phyloP scores from a whole-genome alignment of 2,888 invertebrate species.

The Chloromyia formosa region DNA sequence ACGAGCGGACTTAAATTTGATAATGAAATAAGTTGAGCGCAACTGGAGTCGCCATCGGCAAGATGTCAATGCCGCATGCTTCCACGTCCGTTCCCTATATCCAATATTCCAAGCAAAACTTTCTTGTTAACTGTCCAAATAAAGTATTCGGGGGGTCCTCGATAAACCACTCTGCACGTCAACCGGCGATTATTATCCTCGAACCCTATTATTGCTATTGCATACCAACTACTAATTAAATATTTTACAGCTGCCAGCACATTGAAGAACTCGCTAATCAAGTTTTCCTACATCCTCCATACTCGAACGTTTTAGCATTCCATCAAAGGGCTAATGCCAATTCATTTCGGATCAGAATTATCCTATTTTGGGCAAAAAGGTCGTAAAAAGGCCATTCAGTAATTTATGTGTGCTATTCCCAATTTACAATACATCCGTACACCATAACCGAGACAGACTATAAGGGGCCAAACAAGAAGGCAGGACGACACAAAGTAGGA shows the following conservation, averaged over 20 bases:
- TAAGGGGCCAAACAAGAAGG: no score
- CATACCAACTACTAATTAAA: conserved; percentile 1
- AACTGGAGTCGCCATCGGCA: no score
- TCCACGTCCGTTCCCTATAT: background rate
- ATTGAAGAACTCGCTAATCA: background rate
- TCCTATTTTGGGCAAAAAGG: background rate
- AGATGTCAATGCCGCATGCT: background rate
- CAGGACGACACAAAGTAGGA: background rate
- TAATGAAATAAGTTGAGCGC: background rate
- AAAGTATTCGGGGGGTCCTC: background rate
- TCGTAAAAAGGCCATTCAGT: conserved; percentile 19
- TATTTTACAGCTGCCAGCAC: background rate
- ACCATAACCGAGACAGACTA: no score
- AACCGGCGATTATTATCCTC: background rate
- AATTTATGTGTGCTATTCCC: conserved; percentile 6
- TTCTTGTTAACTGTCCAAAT: background rate
- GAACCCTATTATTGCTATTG: conserved; percentile 2
- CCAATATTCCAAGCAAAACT: no score
- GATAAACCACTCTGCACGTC: background rate
- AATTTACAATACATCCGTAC: background rate
- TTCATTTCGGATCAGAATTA: conserved; percentile 1
- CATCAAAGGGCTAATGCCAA: background rate
- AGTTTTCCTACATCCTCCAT: background rate
- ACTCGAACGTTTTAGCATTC: background rate
- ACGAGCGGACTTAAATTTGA: background rate